Percentiles rank a stretch among this genome's conserved stretches.
Conservation (phyloP, 2,113 vertebrate genomes). For the Eubucco bourcierii region DNA sequence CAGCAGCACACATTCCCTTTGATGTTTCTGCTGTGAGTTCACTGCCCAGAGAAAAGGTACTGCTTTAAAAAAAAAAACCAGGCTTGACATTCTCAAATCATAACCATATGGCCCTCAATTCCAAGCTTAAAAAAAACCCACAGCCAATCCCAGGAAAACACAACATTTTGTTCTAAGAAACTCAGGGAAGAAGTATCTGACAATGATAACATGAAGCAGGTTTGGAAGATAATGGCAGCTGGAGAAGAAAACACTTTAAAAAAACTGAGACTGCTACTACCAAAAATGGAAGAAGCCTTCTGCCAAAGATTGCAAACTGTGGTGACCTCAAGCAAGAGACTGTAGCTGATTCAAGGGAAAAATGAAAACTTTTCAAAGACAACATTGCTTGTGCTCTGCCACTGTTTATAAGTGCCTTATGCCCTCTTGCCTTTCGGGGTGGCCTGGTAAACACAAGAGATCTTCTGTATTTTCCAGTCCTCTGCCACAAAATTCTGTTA, state of each 20-base stretch:
- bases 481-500: slow-evolving; percentile 65
- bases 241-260: slow-evolving; percentile 84
- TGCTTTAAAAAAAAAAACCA: slow-evolving; percentile 76
- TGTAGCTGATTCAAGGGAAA: slow-evolving; percentile 78
- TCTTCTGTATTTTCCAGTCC: slow-evolving; percentile 67
- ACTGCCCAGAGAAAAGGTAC: slow-evolving; percentile 90
- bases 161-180: slow-evolving; percentile 81
- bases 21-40: slow-evolving; percentile 91
- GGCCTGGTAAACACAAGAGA: slow-evolving; percentile 73
- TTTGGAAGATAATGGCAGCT: slow-evolving; percentile 84
- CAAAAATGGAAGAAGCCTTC: slow-evolving; percentile 96
- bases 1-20: slow-evolving; percentile 92
- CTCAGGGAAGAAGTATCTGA: slow-evolving; percentile 91
- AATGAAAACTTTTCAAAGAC: slow-evolving; percentile 80
- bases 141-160: slow-evolving; percentile 40
- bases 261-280: slow-evolving; percentile 79
- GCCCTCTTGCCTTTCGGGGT: slow-evolving; percentile 75
- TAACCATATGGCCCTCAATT: slow-evolving; percentile 97
- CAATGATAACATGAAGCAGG: slow-evolving; percentile 98
- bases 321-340: slow-evolving; percentile 84
- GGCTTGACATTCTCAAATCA: slow-evolving; percentile 96
- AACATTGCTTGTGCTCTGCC: slow-evolving; percentile 70
- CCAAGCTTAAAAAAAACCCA: slow-evolving; percentile 71
- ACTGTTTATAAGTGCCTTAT: slow-evolving; percentile 75
- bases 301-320: slow-evolving; percentile 83